Evolutionary conservation across 37 sponge, comb jelly and placozoan species (phyloP).

Genomic region (Haliclona indistincta): DNA sequence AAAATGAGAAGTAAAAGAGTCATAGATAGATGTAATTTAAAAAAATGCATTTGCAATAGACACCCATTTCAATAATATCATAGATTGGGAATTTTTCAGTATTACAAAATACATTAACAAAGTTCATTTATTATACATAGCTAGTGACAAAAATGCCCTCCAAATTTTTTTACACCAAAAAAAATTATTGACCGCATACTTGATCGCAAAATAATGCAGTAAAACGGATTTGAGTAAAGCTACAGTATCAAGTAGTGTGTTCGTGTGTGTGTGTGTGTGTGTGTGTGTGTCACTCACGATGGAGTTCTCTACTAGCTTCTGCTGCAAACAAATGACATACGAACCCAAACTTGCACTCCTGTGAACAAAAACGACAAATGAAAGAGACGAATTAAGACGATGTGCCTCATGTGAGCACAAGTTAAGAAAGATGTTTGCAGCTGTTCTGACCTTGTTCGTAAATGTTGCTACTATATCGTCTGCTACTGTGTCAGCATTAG

Average conservation of each 20-base stretch:
- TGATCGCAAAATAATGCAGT: too few species aligned
- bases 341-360: constrained; percentile 89
- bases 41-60: too few species aligned
- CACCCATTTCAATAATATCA: too few species aligned
- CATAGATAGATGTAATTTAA: not conserved
- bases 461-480: constrained; percentile 84
- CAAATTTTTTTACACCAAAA: not conserved
- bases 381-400: too few species aligned
- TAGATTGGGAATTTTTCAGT: too few species aligned
- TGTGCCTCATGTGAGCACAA: constrained; percentile 1
- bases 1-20: not conserved
- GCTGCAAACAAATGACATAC: constrained; percentile 79
- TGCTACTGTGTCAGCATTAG: constrained; percentile 83
- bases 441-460: constrained; percentile 59
- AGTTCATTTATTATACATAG: too few species aligned
- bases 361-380: constrained; percentile 5
- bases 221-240: too few species aligned
- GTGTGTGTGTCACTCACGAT: constrained; percentile 32
- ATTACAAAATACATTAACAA: too few species aligned
- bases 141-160: not conserved
- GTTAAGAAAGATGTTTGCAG: too few species aligned
- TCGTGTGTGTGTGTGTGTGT: too few species aligned
- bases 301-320: constrained; percentile 69
- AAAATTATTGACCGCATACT: too few species aligned
- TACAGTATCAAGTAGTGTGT: too few species aligned